Evolutionary conservation across 2,113 vertebrate genomes (phyloP).

Genomic region (Cottus gobio): DNA sequence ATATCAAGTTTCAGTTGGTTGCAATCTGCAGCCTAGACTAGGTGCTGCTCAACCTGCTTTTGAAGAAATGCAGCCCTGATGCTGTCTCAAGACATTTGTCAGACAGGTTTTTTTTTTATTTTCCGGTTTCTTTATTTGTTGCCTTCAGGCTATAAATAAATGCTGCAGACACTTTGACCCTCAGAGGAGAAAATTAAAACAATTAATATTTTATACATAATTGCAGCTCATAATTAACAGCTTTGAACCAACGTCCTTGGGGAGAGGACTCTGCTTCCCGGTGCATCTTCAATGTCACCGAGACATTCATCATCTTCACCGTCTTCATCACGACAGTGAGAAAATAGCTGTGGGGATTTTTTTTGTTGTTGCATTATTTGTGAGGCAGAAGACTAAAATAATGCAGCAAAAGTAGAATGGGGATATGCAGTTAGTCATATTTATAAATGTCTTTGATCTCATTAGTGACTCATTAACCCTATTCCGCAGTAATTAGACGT

Average conservation of each 20-base stretch:
- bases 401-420: background rate
- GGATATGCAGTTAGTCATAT: background rate
- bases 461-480: slow-evolving; percentile 32
- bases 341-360: background rate
- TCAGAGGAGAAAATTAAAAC: slow-evolving; percentile 20
- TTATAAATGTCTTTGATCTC: background rate
- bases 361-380: background rate
- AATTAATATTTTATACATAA: background rate
- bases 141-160: background rate
- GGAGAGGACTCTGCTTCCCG: no score
- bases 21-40: no score
- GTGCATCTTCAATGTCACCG: background rate
- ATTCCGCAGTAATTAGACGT: slow-evolving; percentile 14
- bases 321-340: background rate
- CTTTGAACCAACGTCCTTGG: slow-evolving; percentile 33
- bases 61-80: background rate
- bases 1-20: no score
- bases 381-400: background rate
- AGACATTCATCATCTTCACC: background rate
- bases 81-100: background rate
- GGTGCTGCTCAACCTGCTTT: background rate
- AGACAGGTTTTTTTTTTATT: no score
- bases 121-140: no score
- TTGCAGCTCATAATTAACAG: slow-evolving; percentile 16
- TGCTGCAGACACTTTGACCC: slow-evolving; percentile 3